Percentiles rank a stretch among this genome's conserved stretches.
Evolutionary conservation across 2,888 invertebrate species (phyloP).

Genomic region (Dinocampus coccinellae): DNA sequence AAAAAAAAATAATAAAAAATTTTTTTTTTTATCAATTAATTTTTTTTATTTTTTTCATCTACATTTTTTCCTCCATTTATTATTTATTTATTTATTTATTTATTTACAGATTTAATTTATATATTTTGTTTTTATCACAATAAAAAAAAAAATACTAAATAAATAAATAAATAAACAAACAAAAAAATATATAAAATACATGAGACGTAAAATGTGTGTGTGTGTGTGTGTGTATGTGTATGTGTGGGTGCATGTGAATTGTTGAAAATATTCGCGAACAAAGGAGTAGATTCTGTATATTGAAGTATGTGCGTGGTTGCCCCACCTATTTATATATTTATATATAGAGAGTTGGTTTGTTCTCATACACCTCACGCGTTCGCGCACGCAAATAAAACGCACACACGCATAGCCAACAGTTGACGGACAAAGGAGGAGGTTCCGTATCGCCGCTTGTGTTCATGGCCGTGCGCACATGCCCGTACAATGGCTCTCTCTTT

Average conservation of each 20-base stretch:
- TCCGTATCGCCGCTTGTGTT: conserved; percentile 39
- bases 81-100: background rate
- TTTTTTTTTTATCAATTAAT: too few species aligned
- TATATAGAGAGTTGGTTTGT: conserved; percentile 1
- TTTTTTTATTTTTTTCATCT: too few species aligned
- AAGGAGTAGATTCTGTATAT: conserved; percentile 28
- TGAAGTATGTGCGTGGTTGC: conserved; percentile 22
- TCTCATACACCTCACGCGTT: conserved; percentile 24
- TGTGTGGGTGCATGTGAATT: conserved; percentile 15
- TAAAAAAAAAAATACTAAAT: background rate
- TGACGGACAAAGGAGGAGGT: conserved; percentile 39
- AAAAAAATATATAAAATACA: background rate
- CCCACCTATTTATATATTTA: conserved; percentile 22
- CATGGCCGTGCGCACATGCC: conserved; percentile 30
- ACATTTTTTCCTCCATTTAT: background rate
- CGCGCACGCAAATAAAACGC: conserved; percentile 22
- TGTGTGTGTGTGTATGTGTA: background rate
- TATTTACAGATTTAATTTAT: background rate
- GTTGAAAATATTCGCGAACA: conserved; percentile 26
- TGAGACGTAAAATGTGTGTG: too few species aligned
- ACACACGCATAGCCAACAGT: conserved; percentile 18
- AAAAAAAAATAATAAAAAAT: too few species aligned
- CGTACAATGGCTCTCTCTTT: too few species aligned
- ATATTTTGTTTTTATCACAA: background rate
- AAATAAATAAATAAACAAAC: background rate